Evolutionary conservation across 2,113 vertebrate genomes (phyloP).

Genomic region (Elanoides forficatus): DNA sequence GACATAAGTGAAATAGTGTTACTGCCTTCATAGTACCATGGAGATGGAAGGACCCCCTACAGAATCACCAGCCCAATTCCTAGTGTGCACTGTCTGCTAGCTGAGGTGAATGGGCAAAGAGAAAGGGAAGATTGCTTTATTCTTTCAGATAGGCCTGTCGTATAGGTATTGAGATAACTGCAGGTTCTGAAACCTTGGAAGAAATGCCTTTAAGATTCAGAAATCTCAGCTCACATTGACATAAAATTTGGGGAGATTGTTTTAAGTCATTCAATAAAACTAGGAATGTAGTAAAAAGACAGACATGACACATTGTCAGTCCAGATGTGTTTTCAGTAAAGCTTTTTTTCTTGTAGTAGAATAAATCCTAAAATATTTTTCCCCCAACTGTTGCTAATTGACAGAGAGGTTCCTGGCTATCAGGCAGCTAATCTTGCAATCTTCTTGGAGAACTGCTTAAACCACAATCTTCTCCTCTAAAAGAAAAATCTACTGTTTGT

Average conservation of each 20-base stretch:
- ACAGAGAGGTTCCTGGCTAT: neutral
- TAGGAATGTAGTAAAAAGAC: neutral
- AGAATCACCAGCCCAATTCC: neutral
- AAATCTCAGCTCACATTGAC: neutral
- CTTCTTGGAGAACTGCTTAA: neutral
- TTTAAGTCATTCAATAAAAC: neutral
- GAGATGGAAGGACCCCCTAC: neutral
- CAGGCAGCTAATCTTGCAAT: neutral
- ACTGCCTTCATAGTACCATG: neutral
- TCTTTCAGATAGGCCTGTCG: neutral
- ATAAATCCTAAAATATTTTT: neutral
- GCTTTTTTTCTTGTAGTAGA: neutral
- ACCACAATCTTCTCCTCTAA: neutral
- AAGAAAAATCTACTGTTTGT: neutral
- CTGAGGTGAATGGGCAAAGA: neutral
- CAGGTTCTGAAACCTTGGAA: neutral
- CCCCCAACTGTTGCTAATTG: neutral
- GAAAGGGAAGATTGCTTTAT: neutral
- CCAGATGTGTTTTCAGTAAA: neutral
- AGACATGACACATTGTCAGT: neutral
- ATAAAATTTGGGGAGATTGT: neutral
- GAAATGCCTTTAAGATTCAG: neutral
- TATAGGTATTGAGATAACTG: neutral
- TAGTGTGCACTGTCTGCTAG: neutral
- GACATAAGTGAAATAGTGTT: neutral